These are phyloP conservation scores for Tricholauxania praeusta DNA, from an alignment of 2,888 invertebrate species.

Conservation along the genomic window DNA sequence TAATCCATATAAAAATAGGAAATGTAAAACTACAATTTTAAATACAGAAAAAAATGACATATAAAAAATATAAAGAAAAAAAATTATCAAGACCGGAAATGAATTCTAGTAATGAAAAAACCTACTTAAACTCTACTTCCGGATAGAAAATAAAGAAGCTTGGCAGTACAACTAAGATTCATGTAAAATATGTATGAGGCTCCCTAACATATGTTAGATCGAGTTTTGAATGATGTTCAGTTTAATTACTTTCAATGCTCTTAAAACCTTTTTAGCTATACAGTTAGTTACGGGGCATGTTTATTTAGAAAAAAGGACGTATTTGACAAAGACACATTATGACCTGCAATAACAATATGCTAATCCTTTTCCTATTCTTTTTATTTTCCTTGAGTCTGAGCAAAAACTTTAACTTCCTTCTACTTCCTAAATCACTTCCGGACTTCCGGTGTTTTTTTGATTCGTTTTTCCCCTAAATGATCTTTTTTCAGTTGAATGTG, in stretches of 20 bases:
- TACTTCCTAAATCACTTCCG: constrained; percentile 63
- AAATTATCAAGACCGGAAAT: constrained; percentile 47
- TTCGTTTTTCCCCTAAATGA: constrained; percentile 32
- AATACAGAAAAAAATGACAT: constrained; percentile 13
- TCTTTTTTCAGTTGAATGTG: constrained; percentile 14
- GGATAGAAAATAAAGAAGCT: constrained; percentile 30
- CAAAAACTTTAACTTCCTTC: constrained; percentile 4
- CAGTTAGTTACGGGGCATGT: too few relatives aligned
- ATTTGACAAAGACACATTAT: too few relatives aligned
- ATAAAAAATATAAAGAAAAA: neutral
- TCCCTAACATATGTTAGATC: too few relatives aligned
- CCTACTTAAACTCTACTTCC: constrained; percentile 49
- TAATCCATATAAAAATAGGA: constrained; percentile 55
- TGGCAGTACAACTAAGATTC: too few relatives aligned
- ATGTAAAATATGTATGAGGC: too few relatives aligned
- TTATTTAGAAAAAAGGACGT: too few relatives aligned
- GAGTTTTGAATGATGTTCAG: too few relatives aligned
- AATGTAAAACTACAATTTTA: constrained; percentile 29
- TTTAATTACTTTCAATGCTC: too few relatives aligned
- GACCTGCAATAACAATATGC: too few relatives aligned
- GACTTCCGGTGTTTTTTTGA: constrained; percentile 57
- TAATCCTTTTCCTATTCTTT: constrained; percentile 2
- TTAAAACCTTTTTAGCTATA: too few relatives aligned
- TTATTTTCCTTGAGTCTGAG: constrained; percentile 53
- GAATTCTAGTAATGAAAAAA: neutral